Conservation (phyloP, 2,888 invertebrate genomes). For the Pteria penguin region DNA sequence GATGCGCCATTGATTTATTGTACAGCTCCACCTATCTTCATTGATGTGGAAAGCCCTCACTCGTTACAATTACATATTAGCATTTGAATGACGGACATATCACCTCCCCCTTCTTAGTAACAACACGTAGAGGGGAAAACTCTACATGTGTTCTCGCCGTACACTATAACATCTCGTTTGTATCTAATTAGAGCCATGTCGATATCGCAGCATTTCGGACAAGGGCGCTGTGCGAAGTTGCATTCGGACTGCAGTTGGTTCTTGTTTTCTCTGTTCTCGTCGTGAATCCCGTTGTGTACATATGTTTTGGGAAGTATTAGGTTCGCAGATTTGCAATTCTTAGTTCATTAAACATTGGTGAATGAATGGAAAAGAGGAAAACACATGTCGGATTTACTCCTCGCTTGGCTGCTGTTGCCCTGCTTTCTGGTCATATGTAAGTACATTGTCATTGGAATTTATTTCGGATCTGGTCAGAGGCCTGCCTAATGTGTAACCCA, state of each 20-base stretch:
- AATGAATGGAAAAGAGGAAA: neutral
- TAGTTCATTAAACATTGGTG: neutral
- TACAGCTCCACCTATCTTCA: no score
- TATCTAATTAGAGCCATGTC: neutral
- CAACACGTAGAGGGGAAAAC: no score
- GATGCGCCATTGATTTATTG: no score
- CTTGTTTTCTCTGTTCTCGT: neutral
- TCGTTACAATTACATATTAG: no score
- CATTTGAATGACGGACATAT: no score
- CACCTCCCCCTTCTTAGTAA: no score
- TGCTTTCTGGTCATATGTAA: neutral
- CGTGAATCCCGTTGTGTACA: neutral
- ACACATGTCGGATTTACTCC: neutral
- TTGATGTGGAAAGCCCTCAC: no score
- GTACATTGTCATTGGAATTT: neutral
- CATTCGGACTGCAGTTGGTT: neutral
- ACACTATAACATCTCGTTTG: neutral
- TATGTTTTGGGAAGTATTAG: neutral
- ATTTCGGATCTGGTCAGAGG: no score
- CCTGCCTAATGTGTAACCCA: no score
- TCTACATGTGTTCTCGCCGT: no score
- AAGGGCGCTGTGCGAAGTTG: neutral
- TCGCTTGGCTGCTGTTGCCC: neutral
- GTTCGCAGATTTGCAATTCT: neutral
- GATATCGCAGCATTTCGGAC: neutral